Conservation (phyloP, 2,797 vertebrate species). For the Pristis pectinata region DNA sequence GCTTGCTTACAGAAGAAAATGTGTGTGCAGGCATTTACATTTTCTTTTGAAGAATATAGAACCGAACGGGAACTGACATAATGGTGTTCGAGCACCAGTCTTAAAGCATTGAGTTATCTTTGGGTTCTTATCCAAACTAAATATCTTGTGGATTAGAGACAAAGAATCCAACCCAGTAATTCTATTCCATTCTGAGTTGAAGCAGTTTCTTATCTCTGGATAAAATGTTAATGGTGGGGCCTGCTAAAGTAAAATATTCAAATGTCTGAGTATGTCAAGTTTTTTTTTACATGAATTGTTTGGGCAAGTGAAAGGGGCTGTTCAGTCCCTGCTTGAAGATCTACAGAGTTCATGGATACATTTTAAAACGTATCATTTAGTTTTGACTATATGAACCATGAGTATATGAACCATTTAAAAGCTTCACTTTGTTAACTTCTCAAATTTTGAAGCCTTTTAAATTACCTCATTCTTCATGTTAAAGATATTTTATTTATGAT, state of each 20-base stretch:
- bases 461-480: too few species aligned
- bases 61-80: too few species aligned
- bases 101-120: neutral
- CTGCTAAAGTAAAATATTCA: too few species aligned
- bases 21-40: neutral
- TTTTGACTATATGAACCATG: neutral
- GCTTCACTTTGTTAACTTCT: neutral
- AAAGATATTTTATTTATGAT: neutral
- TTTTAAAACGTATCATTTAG: neutral
- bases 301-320: too few species aligned
- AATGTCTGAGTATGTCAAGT: too few species aligned
- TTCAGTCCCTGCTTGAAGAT: too few species aligned
- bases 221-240: too few species aligned
- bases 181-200: too few species aligned
- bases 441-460: neutral
- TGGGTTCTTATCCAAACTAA: neutral
- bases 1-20: neutral
- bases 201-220: too few species aligned
- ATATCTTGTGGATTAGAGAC: neutral
- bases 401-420: neutral
- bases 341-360: neutral
- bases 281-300: too few species aligned
- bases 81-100: neutral
- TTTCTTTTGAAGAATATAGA: neutral
- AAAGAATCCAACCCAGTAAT: neutral